Evolutionary conservation across 2,888 invertebrate species (phyloP).

Genomic region (Teleiodes luculella): DNA sequence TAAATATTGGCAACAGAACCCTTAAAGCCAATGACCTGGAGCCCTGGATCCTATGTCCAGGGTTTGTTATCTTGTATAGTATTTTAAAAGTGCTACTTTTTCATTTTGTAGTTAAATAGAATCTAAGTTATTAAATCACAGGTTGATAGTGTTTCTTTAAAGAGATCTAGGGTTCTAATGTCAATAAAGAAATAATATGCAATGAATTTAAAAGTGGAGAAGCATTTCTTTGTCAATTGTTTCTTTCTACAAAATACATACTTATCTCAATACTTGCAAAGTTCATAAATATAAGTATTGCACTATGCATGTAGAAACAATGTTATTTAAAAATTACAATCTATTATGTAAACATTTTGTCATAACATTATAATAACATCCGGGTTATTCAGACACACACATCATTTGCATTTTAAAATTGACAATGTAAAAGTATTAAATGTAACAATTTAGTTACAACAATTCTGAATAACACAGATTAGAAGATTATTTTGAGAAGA

Average conservation of each 20-base stretch:
- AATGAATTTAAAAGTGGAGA: too few relatives aligned
- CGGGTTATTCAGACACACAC: constrained; percentile 6
- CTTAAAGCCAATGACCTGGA: too few relatives aligned
- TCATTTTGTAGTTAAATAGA: too few relatives aligned
- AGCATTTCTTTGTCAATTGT: not conserved
- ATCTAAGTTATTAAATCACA: too few relatives aligned
- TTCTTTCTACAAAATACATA: constrained; percentile 3
- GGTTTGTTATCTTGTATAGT: too few relatives aligned
- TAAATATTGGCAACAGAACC: too few relatives aligned
- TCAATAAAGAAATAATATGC: too few relatives aligned
- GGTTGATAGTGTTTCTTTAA: too few relatives aligned
- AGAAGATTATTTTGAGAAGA: constrained; percentile 45
- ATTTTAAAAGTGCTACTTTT: too few relatives aligned
- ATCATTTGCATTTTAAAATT: not conserved
- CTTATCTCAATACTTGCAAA: not conserved
- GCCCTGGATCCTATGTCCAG: too few relatives aligned
- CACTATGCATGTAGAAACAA: constrained; percentile 34
- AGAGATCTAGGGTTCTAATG: too few relatives aligned
- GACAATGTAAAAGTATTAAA: too few relatives aligned
- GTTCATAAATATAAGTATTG: constrained; percentile 14
- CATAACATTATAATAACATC: not conserved
- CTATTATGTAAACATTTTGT: constrained; percentile 7
- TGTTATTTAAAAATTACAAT: constrained; percentile 33
- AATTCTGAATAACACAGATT: constrained; percentile 26
- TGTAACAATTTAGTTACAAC: constrained; percentile 6